phyloP scores from a whole-genome alignment of 2,113 vertebrate species.

The Gadus macrocephalus region DNA sequence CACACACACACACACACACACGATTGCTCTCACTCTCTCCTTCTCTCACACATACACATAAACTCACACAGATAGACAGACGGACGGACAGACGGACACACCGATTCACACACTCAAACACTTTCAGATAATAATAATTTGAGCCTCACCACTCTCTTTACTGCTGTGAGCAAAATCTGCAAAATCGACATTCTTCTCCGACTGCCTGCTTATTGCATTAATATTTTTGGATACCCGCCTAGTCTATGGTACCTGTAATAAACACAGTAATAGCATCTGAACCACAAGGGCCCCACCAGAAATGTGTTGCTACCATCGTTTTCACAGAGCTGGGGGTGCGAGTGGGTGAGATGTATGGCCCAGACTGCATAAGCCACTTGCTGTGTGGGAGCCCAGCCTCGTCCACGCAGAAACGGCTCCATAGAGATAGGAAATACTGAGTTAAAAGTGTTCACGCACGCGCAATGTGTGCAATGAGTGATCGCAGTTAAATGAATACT shows the following conservation, averaged over 20 bases:
- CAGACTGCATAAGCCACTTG: background rate
- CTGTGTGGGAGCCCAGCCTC: background rate
- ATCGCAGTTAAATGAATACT: no score
- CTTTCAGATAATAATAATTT: background rate
- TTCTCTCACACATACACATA: constrained; percentile 11
- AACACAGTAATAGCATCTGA: constrained; percentile 27
- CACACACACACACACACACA: constrained; percentile 2
- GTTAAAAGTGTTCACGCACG: no score
- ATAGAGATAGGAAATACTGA: no score
- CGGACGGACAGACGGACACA: background rate
- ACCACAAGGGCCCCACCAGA: constrained; percentile 24
- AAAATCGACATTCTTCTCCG: constrained; percentile 21
- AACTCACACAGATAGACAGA: background rate
- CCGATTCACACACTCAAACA: constrained; percentile 1
- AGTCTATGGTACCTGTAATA: constrained; percentile 34
- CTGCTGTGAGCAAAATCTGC: constrained; percentile 18
- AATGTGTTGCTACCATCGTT: background rate
- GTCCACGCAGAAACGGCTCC: background rate
- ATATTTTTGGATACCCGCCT: constrained; percentile 27
- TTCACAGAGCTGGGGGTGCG: constrained; percentile 11
- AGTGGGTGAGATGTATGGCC: background rate
- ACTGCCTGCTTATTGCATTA: constrained; percentile 11
- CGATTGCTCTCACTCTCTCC: no score
- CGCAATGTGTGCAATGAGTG: no score
- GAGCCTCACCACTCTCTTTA: constrained; percentile 24